phyloP scores from a whole-genome alignment of 1,140 invertebrate genomes.

The Ectropis grisescens region DNA sequence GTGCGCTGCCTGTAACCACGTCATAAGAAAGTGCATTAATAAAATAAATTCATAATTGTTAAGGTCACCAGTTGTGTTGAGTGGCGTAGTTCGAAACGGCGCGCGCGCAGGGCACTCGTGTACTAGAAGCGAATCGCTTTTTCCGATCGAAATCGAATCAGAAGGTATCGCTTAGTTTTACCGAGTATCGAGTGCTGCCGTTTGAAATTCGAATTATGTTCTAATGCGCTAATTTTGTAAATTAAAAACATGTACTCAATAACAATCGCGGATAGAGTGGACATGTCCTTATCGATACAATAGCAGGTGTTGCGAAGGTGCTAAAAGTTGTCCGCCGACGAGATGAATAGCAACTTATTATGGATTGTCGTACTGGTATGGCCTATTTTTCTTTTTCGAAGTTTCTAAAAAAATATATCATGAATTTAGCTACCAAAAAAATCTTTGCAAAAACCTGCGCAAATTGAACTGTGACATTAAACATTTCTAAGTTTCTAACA shows the following conservation, averaged over 20 bases:
- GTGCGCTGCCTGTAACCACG: slow-evolving; percentile 20
- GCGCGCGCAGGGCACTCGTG: slow-evolving; percentile 56
- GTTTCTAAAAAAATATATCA: no score
- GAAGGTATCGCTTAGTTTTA: slow-evolving; percentile 59
- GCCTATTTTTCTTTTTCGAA: no score
- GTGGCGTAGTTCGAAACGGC: slow-evolving; percentile 45
- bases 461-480: no score
- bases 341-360: slow-evolving; percentile 49
- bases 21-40: slow-evolving; percentile 66
- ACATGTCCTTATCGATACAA: slow-evolving; percentile 64
- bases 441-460: no score
- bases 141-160: slow-evolving; percentile 43
- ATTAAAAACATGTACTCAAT: slow-evolving; percentile 46
- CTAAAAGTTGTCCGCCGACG: slow-evolving; percentile 31
- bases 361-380: slow-evolving; percentile 56
- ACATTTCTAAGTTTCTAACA: no score
- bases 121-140: slow-evolving; percentile 61
- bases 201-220: no score
- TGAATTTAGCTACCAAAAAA: no score
- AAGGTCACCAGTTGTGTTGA: slow-evolving; percentile 49
- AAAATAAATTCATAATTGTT: slow-evolving; percentile 63
- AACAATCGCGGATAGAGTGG: slow-evolving; percentile 47
- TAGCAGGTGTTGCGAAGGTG: slow-evolving; percentile 34
- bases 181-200: slow-evolving; percentile 24
- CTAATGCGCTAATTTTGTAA: slow-evolving; percentile 11